Evolutionary conservation across 2,797 vertebrate genomes (phyloP), one percentile per base, ranked within the genome.

Genomic region (Bovichtus diacanthus): DNA sequence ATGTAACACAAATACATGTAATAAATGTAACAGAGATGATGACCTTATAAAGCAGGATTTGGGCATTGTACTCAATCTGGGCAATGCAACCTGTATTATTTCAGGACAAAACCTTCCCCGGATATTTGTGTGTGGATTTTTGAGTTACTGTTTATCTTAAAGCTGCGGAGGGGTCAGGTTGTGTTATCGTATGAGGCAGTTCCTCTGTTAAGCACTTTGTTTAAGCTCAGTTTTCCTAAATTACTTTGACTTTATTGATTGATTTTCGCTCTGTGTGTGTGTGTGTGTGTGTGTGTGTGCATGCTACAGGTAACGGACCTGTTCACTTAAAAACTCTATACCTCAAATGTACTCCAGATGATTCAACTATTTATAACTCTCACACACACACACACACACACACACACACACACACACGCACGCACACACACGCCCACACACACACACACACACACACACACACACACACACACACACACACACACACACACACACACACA

Each of bases 261-360:
- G 7, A 51, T 29, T 85, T 15, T 5, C 9, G 46, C 2, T 44
- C 43, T 44, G 23, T 55, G 54, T 60, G 55, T 71, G 21, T 70
- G 36, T 70, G 34, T 56, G 27, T 73, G 54, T 75, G 64, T 63
- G 66, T 81, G 76, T 59, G 44, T 92, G 90, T 89, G 90, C n/a
- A n/a, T n/a, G 87, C 90, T 91, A 88, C 90, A 94, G 92, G 93
- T 94, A 92, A 86, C 89, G 90, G 93, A 94, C 94, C 90, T 92
- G 87, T 94, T 94, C 93, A 95, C 92, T 94, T 94, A 92, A 81
- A 88, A 81, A 88, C 61, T 87, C 88, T 94, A 86, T 90, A 91
- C 84, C 86, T 90, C 78, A 94, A 93, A 95, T 93, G 82, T 72
- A 76, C 72, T 92, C 93, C 94, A 94, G 93, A 94, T 94, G 94